These are phyloP conservation scores for Drosophila bipectinata DNA, from an alignment of 1,140 invertebrate genomes.

Conservation along the genomic window DNA sequence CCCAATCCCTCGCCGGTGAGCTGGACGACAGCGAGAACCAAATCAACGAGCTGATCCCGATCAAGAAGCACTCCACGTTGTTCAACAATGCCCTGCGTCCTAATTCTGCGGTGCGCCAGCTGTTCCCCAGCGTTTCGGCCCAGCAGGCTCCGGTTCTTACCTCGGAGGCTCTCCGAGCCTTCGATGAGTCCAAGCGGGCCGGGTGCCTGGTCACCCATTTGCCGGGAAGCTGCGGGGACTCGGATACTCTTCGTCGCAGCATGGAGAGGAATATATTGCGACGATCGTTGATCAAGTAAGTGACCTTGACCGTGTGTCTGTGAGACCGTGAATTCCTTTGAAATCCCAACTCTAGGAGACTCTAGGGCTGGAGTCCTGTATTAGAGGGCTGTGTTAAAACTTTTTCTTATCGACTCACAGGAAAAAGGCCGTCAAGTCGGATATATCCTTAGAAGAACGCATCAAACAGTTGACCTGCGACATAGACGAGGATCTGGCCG, in stretches of 20 bases:
- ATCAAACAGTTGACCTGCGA: conserved; percentile 92
- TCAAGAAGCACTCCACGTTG: conserved; percentile 83
- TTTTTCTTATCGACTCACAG: conserved; percentile 26
- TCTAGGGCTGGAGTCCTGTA: not conserved
- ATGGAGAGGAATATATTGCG: conserved; percentile 90
- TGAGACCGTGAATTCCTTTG: too few relatives aligned
- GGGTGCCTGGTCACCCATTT: conserved; percentile 84
- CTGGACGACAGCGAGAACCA: conserved; percentile 77
- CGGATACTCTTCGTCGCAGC: conserved; percentile 86
- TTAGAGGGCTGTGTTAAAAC: not conserved
- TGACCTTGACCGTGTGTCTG: conserved; percentile 40
- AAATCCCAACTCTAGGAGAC: too few relatives aligned
- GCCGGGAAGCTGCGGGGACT: conserved; percentile 85
- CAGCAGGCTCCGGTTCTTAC: conserved; percentile 87
- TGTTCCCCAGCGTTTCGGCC: conserved; percentile 87
- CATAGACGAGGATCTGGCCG: conserved; percentile 87
- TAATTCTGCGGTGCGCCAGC: conserved; percentile 90
- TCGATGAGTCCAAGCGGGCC: conserved; percentile 87
- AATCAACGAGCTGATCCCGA: conserved; percentile 81
- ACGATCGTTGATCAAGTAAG: conserved; percentile 88
- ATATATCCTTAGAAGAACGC: conserved; percentile 90
- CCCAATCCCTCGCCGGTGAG: conserved; percentile 59
- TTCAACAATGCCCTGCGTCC: conserved; percentile 84
- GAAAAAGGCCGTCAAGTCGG: conserved; percentile 85
- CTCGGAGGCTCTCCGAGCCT: conserved; percentile 87